Percentiles rank a stretch among this genome's conserved stretches.
These are phyloP conservation scores for Camptogramma bilineatum DNA, from an alignment of 2,888 invertebrate species.

Conservation along the genomic window DNA sequence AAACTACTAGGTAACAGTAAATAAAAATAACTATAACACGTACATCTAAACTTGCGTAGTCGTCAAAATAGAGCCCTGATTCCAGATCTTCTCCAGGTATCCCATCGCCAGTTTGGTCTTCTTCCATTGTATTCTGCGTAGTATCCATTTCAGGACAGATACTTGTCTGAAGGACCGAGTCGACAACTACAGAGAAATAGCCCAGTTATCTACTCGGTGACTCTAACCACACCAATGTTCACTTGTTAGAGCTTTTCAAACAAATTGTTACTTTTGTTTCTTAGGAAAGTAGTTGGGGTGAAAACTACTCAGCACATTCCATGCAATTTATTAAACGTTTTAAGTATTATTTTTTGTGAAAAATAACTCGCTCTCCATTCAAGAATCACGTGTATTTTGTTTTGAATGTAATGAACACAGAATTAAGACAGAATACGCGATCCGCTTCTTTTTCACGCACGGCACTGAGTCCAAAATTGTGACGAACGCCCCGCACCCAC, in stretches of 20 bases:
- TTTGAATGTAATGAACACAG: too few species aligned
- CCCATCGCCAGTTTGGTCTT: constrained; percentile 8
- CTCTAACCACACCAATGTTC: background rate
- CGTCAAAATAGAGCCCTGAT: constrained; percentile 19
- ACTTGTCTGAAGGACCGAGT: background rate
- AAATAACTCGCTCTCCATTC: too few species aligned
- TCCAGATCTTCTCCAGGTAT: constrained; percentile 4
- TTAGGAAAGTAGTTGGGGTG: background rate
- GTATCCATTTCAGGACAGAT: background rate
- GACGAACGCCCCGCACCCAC: too few species aligned
- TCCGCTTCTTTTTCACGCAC: too few species aligned
- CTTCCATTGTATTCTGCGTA: constrained; percentile 10
- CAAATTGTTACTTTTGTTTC: background rate
- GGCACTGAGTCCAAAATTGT: too few species aligned
- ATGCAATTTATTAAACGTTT: background rate
- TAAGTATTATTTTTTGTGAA: background rate
- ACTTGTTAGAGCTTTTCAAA: background rate
- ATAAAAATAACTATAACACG: background rate
- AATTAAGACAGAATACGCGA: too few species aligned
- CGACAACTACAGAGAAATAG: too few species aligned
- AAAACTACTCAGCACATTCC: too few species aligned
- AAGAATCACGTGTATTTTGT: too few species aligned
- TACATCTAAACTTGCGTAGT: constrained; percentile 27
- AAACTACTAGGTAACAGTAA: too few species aligned
- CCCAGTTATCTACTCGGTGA: too few species aligned